Percentiles rank a stretch among this genome's conserved stretches.
These are phyloP conservation scores for Alcedo atthis DNA, from an alignment of 2,797 vertebrate species.

Conservation along the genomic window DNA sequence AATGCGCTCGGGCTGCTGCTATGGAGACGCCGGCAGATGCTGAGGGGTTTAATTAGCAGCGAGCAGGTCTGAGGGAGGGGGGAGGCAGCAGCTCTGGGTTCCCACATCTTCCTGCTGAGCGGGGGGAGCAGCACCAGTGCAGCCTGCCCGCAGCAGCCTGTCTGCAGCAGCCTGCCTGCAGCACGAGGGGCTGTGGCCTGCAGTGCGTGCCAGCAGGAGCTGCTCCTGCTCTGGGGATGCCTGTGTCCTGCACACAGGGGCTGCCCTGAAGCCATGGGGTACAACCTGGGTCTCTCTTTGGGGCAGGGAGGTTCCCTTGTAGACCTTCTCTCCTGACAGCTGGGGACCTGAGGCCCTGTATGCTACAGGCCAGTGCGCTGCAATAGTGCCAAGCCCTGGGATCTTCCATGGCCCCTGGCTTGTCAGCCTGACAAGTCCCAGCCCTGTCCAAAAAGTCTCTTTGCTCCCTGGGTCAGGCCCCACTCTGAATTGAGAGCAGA, in stretches of 20 bases:
- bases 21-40: constrained; percentile 73
- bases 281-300: background rate
- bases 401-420: background rate
- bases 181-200: accelerated
- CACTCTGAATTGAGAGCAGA: background rate
- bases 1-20: constrained; percentile 57
- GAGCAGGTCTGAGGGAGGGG: constrained; percentile 5
- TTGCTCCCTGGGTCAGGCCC: background rate
- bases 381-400: background rate
- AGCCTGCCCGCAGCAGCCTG: background rate
- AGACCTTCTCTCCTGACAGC: background rate
- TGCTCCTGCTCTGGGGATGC: background rate
- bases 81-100: constrained; percentile 15
- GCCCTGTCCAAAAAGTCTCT: background rate
- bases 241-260: background rate
- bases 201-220: background rate
- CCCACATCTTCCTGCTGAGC: background rate
- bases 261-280: background rate
- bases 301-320: background rate
- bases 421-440: background rate
- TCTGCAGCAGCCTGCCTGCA: background rate
- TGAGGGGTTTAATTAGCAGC: constrained; percentile 73
- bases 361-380: accelerated
- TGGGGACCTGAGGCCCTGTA: background rate
- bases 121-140: accelerated